Base-by-base conservation (phyloP, 2,113 vertebrate genomes). In the Coregonus clupeaformis region DNA sequence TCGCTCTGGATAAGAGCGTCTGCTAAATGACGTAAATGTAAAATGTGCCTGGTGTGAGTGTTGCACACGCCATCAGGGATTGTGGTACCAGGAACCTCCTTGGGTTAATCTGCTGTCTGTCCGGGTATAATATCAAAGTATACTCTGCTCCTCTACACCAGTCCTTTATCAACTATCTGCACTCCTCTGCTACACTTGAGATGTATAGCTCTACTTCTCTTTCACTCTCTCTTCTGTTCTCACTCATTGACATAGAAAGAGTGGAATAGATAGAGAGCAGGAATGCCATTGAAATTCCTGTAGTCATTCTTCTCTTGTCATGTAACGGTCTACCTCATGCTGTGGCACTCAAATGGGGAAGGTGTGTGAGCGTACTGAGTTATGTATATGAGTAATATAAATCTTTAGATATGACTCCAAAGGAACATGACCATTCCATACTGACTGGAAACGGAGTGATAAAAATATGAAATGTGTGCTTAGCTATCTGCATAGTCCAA, bases 281-380 rank as follows among this genome's bases (percentile, higher is more conserved):
- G 77, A 81, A 72, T 72, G 80, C 75, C 71, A 63, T 79, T 84
- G 59, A 73, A 60, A 71, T 63, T 64, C 73, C 64, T 75, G 63
- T 77, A 24, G 70, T 70, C 70, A 36, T 73, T 57, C 76, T 68
- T 63, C 52, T 60, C 52, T 3, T 59, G 36, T 78, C 13, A 14
- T 72, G 0, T 78, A 72, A 81, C 24, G 30, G 70, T 14, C 36
- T 42, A 42, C 9, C 36, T 60, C 75, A 62, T 49, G 60, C 66
- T 5, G 49, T 36, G 57, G 67, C 47, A n/a, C 14, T 32, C 49
- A n/a, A 29, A 55, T 27, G 14, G 63, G 0, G 16, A 72, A 2
- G 5, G 66, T 63, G 71, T 57, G 42, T 42, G 45, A 64, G 18
- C 25, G 20, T 14, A 20, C 20, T 65, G 63, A 30, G 63, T 65